Conservation (phyloP, 2,888 invertebrate genomes). For the Chouioia cunea region DNA sequence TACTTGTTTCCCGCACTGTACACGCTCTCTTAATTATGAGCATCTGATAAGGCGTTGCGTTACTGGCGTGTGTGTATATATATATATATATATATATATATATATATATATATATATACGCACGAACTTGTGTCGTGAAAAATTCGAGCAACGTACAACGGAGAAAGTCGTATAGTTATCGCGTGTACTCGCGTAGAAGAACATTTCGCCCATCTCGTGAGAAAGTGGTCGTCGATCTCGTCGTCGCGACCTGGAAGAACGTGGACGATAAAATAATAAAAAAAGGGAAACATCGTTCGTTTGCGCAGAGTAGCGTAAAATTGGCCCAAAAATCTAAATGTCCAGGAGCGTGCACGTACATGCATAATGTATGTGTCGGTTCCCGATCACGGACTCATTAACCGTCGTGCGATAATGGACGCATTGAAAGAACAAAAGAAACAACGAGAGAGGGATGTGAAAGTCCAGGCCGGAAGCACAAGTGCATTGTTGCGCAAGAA, state of each 20-base stretch:
- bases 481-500: constrained; percentile 25
- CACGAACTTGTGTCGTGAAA: too few species aligned
- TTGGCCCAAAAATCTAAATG: constrained; percentile 31
- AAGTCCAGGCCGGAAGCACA: constrained; percentile 5
- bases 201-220: constrained; percentile 31
- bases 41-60: too few species aligned
- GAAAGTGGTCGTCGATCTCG: constrained; percentile 24
- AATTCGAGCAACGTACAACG: too few species aligned
- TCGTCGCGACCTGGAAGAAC: background rate
- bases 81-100: too few species aligned
- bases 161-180: too few species aligned
- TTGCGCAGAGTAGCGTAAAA: background rate
- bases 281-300: too few species aligned
- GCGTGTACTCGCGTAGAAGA: too few species aligned
- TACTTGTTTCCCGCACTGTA: too few species aligned
- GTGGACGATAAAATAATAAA: too few species aligned
- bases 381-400: constrained; percentile 4
- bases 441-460: constrained; percentile 5
- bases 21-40: too few species aligned
- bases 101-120: too few species aligned
- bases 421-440: constrained; percentile 3
- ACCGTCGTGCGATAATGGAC: constrained; percentile 3
- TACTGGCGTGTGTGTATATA: too few species aligned
- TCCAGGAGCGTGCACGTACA: background rate
- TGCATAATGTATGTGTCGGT: background rate